Conservation (phyloP, 2,888 invertebrate genomes). For the Oxyscelio sp. region DNA sequence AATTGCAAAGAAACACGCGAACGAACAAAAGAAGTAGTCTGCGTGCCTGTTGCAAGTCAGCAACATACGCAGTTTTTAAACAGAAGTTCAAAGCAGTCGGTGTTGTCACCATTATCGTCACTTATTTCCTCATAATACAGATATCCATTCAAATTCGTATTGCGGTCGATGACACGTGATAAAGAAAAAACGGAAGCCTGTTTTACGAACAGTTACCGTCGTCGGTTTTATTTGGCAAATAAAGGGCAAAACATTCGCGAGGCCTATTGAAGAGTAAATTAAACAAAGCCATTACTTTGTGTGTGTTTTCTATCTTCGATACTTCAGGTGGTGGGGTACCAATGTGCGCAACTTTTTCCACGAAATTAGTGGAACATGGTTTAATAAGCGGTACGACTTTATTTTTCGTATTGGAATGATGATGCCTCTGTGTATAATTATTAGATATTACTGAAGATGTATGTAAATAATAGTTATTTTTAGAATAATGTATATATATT, state of each 20-base stretch:
- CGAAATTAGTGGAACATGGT: too few relatives aligned
- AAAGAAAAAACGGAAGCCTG: constrained; percentile 39
- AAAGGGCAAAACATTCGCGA: background rate
- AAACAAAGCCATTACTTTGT: too few relatives aligned
- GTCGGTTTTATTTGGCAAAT: constrained; percentile 5
- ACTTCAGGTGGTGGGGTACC: too few relatives aligned
- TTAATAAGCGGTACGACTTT: too few relatives aligned
- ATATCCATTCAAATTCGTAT: constrained; percentile 59
- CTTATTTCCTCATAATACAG: constrained; percentile 45
- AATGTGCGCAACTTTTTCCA: too few relatives aligned
- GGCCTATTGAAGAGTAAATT: background rate
- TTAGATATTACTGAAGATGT: too few relatives aligned
- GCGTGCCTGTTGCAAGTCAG: constrained; percentile 19
- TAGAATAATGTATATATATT: too few relatives aligned
- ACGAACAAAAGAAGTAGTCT: constrained; percentile 55
- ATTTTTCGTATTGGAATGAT: too few relatives aligned
- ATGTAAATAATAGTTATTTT: too few relatives aligned
- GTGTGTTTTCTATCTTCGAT: too few relatives aligned
- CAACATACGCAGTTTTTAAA: constrained; percentile 22
- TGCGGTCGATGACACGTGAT: constrained; percentile 47
- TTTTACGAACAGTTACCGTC: constrained; percentile 35
- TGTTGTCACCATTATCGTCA: constrained; percentile 38
- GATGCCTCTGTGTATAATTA: too few relatives aligned
- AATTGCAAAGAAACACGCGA: constrained; percentile 57
- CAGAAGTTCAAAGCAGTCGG: constrained; percentile 46